These are phyloP conservation scores for Sphecodes monilicornis DNA, from an alignment of 2,888 invertebrate species.

Conservation along the genomic window DNA sequence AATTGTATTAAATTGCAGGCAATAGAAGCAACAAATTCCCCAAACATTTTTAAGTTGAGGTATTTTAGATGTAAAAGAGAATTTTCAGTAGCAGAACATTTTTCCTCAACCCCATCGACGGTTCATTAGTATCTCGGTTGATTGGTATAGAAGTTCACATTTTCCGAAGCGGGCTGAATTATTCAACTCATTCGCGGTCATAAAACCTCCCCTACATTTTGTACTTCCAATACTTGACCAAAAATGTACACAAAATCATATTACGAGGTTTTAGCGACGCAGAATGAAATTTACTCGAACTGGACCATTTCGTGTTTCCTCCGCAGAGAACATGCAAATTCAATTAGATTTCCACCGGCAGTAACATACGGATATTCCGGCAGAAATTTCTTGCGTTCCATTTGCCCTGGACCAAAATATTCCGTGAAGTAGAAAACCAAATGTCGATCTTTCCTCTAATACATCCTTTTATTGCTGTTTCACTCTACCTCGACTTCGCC, in stretches of 20 bases:
- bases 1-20: no score
- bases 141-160: no score
- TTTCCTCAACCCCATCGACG: no score
- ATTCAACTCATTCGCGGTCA: no score
- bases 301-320: background rate
- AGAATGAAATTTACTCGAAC: background rate
- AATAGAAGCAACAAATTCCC: no score
- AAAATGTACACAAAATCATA: background rate
- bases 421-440: background rate
- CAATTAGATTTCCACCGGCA: background rate
- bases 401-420: background rate
- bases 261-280: background rate
- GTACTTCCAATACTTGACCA: background rate
- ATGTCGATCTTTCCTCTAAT: background rate
- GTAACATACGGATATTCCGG: background rate
- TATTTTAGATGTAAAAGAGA: no score
- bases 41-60: no score
- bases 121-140: no score
- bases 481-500: background rate
- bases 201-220: no score
- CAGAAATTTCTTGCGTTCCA: background rate
- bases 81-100: no score
- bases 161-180: no score
- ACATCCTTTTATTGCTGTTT: background rate
- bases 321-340: constrained; percentile 5